These are phyloP conservation scores for Pterostichus niger DNA, from an alignment of 2,888 invertebrate genomes.

Conservation along the genomic window DNA sequence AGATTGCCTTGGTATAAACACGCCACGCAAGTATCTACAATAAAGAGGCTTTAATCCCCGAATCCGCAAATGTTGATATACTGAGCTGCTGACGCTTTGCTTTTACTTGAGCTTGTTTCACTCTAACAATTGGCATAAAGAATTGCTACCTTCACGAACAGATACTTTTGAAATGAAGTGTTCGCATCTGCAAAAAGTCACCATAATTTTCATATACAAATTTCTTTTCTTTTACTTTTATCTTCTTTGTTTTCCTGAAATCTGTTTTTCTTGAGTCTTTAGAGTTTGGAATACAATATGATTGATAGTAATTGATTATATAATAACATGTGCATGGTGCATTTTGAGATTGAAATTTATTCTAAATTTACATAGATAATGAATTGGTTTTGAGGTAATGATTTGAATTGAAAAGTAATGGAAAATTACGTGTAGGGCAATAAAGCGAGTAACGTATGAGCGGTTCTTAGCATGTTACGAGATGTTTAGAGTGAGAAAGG, in stretches of 20 bases:
- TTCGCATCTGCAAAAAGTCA: not conserved
- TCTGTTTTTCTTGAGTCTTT: not conserved
- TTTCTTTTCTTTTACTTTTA: not conserved
- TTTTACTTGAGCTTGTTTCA: not conserved
- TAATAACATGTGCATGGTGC: not conserved
- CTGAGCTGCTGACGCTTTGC: not conserved
- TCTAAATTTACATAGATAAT: not conserved
- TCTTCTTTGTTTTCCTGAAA: conserved; percentile 16
- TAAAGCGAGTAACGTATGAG: conserved; percentile 43
- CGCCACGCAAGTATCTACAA: conserved; percentile 34
- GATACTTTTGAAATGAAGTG: not conserved
- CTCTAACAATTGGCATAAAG: conserved; percentile 25
- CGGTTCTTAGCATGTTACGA: conserved; percentile 16
- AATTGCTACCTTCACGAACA: conserved; percentile 7
- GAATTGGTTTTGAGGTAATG: conserved; percentile 6
- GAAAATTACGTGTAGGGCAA: not conserved
- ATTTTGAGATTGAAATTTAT: too few relatives aligned
- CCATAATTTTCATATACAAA: not conserved
- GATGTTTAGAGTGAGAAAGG: conserved; percentile 30
- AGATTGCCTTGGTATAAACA: conserved; percentile 44
- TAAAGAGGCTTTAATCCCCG: conserved; percentile 34
- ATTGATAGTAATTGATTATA: conserved; percentile 28
- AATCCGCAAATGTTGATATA: conserved; percentile 34
- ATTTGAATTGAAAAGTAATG: conserved; percentile 15
- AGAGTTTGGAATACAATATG: not conserved